Evolutionary conservation across 2,888 invertebrate genomes (phyloP), one percentile per base, ranked within the genome.

Genomic region (Pterostichus niger): DNA sequence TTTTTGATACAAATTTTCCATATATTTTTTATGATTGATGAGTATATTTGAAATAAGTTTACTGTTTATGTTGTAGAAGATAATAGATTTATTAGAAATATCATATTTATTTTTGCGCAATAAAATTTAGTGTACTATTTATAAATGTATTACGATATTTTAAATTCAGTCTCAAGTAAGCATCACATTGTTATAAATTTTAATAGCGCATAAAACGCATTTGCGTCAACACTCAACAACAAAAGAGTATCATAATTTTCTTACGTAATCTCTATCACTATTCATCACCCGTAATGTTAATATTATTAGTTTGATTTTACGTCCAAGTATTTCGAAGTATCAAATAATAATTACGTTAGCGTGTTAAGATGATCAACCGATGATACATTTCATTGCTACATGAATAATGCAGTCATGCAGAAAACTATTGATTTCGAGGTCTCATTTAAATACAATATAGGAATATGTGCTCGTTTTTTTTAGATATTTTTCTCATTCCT

Each of bases 381-480:
- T 71, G 64, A 35, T 64, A 64, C 35, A 64, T 33, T 64, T 64
- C 35, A 64, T 31, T 71, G 71, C 17, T 71, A 46, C 46, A 71
- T 71, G 49, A 71, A 71, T 71, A 71, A 71, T 71, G 71, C 71
- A 71, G 46, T 24, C 24, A 24, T 24, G n/a, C n/a, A n/a, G n/a
- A 71, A 71, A 71, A 15, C 17, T 17, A 59, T 24, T 71, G 24
- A 9, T 17, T 71, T 71, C 71, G 71, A 71, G 71, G 71, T 71
- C 49, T 71, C 49, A 71, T 46, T 71, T 71, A 44, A 71, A 71
- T 71, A 71, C 71, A 44, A 46, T 71, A 46, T 71, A 49, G 44
- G 71, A n/a, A 49, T 71, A 44, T 44, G 71, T 71, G 44, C 13
- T 71, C n/a, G 49, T 9, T 71, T 71, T 71, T n/a, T 59, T 33